Evolutionary conservation across 1,140 invertebrate genomes (phyloP), one percentile per base, ranked within the genome.

Genomic region (Carcinoscorpius rotundicauda): DNA sequence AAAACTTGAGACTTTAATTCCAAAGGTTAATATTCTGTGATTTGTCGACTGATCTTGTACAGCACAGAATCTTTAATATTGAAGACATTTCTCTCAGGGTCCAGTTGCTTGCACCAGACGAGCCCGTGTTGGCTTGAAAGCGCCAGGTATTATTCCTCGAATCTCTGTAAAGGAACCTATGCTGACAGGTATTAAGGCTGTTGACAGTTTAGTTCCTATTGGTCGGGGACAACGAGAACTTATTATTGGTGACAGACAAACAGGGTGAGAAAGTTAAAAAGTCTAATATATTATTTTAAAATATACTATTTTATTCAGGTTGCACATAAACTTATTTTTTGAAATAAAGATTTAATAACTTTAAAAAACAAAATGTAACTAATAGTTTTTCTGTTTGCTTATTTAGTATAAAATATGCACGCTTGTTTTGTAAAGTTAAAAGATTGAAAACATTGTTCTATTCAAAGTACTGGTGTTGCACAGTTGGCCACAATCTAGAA

Each of bases 191-290:
- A 97, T 99, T 73, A 99, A 99, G 80, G 97, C 97, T 75, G 97
- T 99, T 51, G 97, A 99, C 81, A 98, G 95, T 63, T 81, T 99
- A 63, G 97, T 99, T 74, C 95, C 89, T 70, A 99, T 99, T 80
- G 97, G 97, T 77, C 86, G 97, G 85, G 97, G 97, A 72, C 97
- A 99, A 81, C 91, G 97, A 85, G 97, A 99, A 79, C 84, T 99
- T 84, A 99, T 99, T 82, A 99, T 99, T 83, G 97, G 97, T 78
- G 97, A 99, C 85, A 89, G 97, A 81, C 97, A 99, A 81, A 99
- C 97, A 77, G 97, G 92, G 85, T 88, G 80, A 78, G 76, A 60
- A 58, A 6, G 52, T 62, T 4, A 29, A 29, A 29, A 29, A 29
- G n/a, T 60, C 10, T 49, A 29, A 29, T 29, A 29, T 29, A 29